Evolutionary conservation across 2,113 vertebrate species (phyloP).

Genomic region (Sebastes schlegelii): DNA sequence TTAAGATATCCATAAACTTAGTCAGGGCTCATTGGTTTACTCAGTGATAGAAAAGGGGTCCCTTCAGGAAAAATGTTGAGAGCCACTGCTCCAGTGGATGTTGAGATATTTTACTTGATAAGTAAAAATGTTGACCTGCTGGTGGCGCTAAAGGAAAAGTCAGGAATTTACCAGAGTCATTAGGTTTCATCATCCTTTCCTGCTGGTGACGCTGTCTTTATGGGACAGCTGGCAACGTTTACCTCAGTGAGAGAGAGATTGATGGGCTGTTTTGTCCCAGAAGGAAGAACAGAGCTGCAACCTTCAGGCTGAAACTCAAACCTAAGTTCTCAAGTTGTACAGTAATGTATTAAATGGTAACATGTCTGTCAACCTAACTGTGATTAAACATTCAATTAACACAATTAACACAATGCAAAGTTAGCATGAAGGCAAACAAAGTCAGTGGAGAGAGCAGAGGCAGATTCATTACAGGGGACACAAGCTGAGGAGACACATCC

Average conservation of each 20-base stretch:
- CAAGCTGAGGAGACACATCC: not conserved
- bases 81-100: too few relatives aligned
- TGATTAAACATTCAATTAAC: not conserved
- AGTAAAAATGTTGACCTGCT: too few relatives aligned
- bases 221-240: slow-evolving; percentile 69
- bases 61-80: too few relatives aligned
- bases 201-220: slow-evolving; percentile 43
- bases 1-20: too few relatives aligned
- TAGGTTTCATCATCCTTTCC: slow-evolving; percentile 1
- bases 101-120: too few relatives aligned
- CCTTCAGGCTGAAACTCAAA: not conserved
- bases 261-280: not conserved
- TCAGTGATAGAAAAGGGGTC: too few relatives aligned
- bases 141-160: too few relatives aligned
- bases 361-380: not conserved
- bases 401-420: not conserved
- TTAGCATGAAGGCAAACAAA: not conserved
- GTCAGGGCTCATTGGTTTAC: too few relatives aligned
- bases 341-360: slow-evolving; percentile 4
- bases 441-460: not conserved
- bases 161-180: too few relatives aligned
- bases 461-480: not conserved
- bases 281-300: not conserved
- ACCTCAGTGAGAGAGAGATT: slow-evolving; percentile 12
- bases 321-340: slow-evolving; percentile 18